Percentiles rank a stretch among this genome's conserved stretches.
phyloP scores from a whole-genome alignment of 2,888 invertebrate species.

The Orthonevra nobilis region DNA sequence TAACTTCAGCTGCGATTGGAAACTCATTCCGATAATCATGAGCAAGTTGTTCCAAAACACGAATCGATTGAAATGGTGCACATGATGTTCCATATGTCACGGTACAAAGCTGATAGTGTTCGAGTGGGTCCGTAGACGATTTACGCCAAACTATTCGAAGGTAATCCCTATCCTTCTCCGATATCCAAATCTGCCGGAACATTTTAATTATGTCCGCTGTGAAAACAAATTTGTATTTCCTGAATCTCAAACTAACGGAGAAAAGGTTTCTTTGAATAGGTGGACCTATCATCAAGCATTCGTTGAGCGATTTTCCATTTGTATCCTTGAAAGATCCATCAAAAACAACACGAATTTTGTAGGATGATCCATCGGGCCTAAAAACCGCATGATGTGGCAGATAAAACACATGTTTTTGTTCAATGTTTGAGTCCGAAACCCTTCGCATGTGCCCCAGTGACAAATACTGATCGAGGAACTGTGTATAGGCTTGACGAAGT shows the following conservation, averaged over 20 bases:
- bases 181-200: conserved; percentile 15
- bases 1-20: too few species aligned
- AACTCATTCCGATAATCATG: too few species aligned
- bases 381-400: conserved; percentile 60
- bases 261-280: too few species aligned
- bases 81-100: conserved; percentile 11
- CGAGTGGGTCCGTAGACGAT: not conserved
- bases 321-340: conserved; percentile 50
- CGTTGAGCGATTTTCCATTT: conserved; percentile 25
- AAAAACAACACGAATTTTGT: conserved; percentile 57
- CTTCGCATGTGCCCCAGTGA: conserved; percentile 53
- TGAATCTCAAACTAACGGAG: not conserved
- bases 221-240: not conserved
- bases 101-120: not conserved
- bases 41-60: conserved; percentile 7
- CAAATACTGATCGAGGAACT: conserved; percentile 63
- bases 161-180: not conserved
- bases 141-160: conserved; percentile 6
- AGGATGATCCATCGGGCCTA: conserved; percentile 46
- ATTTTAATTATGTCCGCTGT: conserved; percentile 8
- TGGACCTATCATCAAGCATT: too few species aligned
- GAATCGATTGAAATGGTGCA: not conserved
- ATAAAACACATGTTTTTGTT: conserved; percentile 31
- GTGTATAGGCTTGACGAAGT: conserved; percentile 30
- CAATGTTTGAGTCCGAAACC: conserved; percentile 24